These are phyloP conservation scores for Tetropium fuscum DNA, from an alignment of 2,888 invertebrate species.

Conservation along the genomic window DNA sequence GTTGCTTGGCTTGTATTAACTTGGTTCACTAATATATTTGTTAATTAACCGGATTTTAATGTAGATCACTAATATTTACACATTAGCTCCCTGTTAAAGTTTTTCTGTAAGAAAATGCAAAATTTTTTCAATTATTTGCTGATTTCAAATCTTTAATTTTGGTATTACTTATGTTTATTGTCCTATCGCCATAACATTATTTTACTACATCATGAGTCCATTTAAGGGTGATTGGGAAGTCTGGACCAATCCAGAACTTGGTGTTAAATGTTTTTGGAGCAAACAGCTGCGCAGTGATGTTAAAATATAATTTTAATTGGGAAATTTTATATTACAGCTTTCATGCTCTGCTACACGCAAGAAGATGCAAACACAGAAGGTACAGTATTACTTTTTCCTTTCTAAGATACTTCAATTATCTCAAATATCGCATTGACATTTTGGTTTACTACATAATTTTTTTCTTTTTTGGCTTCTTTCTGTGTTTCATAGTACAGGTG, in stretches of 20 bases:
- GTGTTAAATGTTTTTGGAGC: no score
- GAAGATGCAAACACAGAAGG: constrained; percentile 92
- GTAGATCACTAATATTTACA: no score
- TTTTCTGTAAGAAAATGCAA: no score
- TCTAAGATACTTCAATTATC: constrained; percentile 36
- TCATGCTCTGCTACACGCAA: constrained; percentile 95
- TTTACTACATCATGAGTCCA: no score
- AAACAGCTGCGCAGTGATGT: no score
- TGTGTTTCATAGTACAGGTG: constrained; percentile 75
- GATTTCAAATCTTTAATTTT: neutral
- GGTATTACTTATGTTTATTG: constrained; percentile 34
- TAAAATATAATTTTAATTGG: constrained; percentile 22
- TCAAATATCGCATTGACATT: constrained; percentile 32
- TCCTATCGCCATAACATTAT: no score
- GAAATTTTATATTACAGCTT: constrained; percentile 80
- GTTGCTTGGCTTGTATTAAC: constrained; percentile 14
- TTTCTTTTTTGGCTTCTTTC: constrained; percentile 68
- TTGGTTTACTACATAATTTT: constrained; percentile 62
- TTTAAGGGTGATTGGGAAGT: no score
- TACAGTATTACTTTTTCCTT: constrained; percentile 67
- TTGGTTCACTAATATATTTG: neutral
- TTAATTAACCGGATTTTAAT: no score
- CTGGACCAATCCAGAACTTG: no score
- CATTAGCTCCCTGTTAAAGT: no score
- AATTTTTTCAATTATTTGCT: neutral